A percentile compares a stretch with the other conserved stretches of the same genome.
phyloP scores from a whole-genome alignment of 2,888 invertebrate species.

The Andrena minutula region DNA sequence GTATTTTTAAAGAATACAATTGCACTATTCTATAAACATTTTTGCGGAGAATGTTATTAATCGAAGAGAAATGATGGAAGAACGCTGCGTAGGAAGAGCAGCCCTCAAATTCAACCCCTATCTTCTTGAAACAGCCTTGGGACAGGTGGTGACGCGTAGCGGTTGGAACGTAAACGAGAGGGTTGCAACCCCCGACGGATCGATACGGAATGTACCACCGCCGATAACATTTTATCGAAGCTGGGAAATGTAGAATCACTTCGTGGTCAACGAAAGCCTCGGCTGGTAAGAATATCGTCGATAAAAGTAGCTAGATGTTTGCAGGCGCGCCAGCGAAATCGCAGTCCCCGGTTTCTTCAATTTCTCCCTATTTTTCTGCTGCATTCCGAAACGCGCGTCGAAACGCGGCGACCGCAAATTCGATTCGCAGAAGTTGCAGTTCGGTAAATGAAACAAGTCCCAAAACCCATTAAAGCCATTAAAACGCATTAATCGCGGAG shows the following conservation, averaged over 20 bases:
- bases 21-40: not conserved
- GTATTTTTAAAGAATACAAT: not conserved
- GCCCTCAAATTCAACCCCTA: not conserved
- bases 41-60: not conserved
- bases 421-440: not conserved
- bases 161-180: constrained; percentile 13
- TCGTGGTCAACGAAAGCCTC: constrained; percentile 13
- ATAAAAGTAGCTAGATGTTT: not conserved
- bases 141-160: constrained; percentile 73
- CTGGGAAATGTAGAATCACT: constrained; percentile 6
- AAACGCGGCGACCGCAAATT: not conserved
- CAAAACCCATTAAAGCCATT: constrained; percentile 30
- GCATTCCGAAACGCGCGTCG: rapidly evolving
- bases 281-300: constrained; percentile 31
- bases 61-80: not conserved
- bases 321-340: not conserved
- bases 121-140: constrained; percentile 1
- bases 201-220: constrained; percentile 60
- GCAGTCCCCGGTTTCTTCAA: not conserved
- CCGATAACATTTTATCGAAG: constrained; percentile 25
- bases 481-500: constrained; percentile 42
- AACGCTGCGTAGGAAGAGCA: not conserved
- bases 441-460: constrained; percentile 6
- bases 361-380: not conserved
- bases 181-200: constrained; percentile 27